Evolutionary conservation across 2,888 invertebrate genomes (phyloP).

Genomic region (Parnassius glacialis): DNA sequence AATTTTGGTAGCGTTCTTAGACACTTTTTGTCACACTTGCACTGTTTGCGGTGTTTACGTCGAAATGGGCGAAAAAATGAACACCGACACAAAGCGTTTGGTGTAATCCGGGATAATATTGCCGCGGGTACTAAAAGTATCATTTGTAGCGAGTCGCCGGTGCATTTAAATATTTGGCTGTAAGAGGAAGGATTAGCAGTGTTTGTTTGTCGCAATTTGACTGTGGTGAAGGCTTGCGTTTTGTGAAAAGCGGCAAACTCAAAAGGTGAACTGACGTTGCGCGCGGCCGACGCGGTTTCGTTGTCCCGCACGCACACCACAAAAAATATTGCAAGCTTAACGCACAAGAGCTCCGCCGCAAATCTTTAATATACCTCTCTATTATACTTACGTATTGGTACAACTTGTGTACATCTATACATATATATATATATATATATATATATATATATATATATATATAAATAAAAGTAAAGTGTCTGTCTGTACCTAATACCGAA

Average conservation of each 20-base stretch:
- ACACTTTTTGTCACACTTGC: constrained; percentile 25
- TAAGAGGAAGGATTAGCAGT: constrained; percentile 67
- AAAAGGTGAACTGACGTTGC: constrained; percentile 27
- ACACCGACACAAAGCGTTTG: constrained; percentile 61
- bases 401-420: background rate
- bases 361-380: background rate
- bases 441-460: no score
- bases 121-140: constrained; percentile 65
- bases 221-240: constrained; percentile 31
- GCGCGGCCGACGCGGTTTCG: background rate
- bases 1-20: constrained; percentile 38
- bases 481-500: no score
- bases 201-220: constrained; percentile 61
- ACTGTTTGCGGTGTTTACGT: constrained; percentile 43
- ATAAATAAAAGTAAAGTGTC: no score
- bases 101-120: constrained; percentile 68
- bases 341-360: background rate
- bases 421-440: no score
- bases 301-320: background rate
- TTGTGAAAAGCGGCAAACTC: constrained; percentile 34
- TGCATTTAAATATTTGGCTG: constrained; percentile 62
- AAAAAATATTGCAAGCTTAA: constrained; percentile 3
- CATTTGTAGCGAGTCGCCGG: constrained; percentile 69
- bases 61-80: constrained; percentile 56
- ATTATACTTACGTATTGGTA: no score